These are phyloP conservation scores for Melipona bicolor DNA, from an alignment of 2,888 invertebrate genomes.

Conservation along the genomic window DNA sequence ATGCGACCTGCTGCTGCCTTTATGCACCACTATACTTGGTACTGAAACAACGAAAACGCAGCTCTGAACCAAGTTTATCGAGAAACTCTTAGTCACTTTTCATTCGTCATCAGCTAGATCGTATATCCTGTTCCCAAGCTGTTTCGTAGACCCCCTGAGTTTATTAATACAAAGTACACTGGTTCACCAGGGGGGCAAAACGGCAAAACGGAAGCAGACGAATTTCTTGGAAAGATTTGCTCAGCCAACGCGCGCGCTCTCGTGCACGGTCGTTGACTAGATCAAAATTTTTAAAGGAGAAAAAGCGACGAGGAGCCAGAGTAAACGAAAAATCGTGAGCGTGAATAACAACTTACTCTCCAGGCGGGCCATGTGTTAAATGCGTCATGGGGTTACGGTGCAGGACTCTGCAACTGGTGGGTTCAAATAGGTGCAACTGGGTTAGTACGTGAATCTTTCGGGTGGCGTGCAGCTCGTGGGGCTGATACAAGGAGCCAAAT, in stretches of 20 bases:
- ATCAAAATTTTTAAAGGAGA: neutral
- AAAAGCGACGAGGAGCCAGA: conserved; percentile 3
- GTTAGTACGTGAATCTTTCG: conserved; percentile 80
- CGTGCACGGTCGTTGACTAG: no score
- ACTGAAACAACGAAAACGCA: conserved; percentile 76
- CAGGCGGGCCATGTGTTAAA: conserved; percentile 81
- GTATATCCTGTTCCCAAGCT: neutral
- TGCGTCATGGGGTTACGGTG: conserved; percentile 75
- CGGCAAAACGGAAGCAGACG: neutral
- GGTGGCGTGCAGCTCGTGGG: conserved; percentile 78
- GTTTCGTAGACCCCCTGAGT: no score
- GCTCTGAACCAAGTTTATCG: neutral
- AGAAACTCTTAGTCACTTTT: neutral
- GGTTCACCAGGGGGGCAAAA: neutral
- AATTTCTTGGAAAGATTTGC: neutral
- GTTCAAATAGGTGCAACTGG: conserved; percentile 78
- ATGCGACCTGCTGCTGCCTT: conserved; percentile 78
- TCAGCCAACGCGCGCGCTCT: neutral
- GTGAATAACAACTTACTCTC: conserved; percentile 78
- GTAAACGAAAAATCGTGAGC: conserved; percentile 37
- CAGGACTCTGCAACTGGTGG: conserved; percentile 71
- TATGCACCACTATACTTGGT: conserved; percentile 83
- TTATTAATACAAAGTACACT: neutral
- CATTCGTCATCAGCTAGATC: neutral
- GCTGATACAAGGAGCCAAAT: conserved; percentile 76